Percentiles rank a stretch among this genome's conserved stretches.
phyloP scores from a whole-genome alignment of 2,113 vertebrate species.

The Pogonocichla stellata region DNA sequence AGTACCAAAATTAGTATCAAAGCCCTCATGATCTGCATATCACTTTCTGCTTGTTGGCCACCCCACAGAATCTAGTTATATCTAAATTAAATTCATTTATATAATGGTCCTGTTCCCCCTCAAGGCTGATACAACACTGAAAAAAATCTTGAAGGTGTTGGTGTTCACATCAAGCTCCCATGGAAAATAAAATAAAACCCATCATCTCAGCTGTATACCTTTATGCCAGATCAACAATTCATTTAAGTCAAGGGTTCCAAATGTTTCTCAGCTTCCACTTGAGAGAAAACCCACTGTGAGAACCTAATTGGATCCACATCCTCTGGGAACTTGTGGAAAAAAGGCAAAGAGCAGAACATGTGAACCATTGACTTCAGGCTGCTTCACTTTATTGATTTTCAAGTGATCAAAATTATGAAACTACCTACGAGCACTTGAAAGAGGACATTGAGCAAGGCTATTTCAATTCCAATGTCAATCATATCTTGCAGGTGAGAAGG shows the following conservation, averaged over 20 bases:
- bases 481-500: background rate
- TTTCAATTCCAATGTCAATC: background rate
- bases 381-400: background rate
- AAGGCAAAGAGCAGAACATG: background rate
- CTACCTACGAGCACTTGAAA: background rate
- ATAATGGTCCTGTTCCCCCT: background rate
- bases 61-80: background rate
- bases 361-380: background rate
- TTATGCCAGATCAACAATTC: background rate
- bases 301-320: background rate
- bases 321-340: background rate
- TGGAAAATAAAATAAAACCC: background rate
- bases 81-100: background rate
- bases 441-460: background rate
- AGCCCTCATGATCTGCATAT: background rate
- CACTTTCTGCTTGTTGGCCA: conserved; percentile 13
- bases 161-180: background rate
- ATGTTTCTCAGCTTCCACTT: background rate
- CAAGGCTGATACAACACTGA: background rate
- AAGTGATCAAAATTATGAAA: background rate
- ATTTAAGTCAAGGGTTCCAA: background rate
- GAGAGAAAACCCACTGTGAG: background rate
- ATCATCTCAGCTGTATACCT: background rate
- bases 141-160: background rate
- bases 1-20: background rate